Evolutionary conservation across 2,797 vertebrate genomes (phyloP).

Genomic region (Cuculus canorus): DNA sequence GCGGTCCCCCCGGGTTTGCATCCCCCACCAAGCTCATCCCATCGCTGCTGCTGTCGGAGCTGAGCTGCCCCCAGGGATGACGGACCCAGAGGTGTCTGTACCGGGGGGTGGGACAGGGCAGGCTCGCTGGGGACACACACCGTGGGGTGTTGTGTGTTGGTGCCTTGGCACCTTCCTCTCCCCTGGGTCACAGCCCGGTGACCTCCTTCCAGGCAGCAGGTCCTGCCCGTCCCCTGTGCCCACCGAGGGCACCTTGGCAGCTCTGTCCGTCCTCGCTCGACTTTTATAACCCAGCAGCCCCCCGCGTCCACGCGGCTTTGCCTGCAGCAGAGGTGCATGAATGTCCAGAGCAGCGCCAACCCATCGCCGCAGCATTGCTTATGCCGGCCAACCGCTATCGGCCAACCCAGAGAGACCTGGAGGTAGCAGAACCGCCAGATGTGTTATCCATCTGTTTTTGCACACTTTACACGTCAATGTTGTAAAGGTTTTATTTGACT

Average conservation of each 20-base stretch:
- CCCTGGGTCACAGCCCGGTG: rapidly evolving
- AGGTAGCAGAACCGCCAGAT: background rate
- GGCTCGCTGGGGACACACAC: too few relatives aligned
- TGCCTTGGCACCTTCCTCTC: background rate
- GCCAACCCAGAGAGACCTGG: background rate
- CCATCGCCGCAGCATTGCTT: rapidly evolving
- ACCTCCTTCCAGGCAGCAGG: background rate
- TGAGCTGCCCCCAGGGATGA: background rate
- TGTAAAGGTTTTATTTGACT: background rate
- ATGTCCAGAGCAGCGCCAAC: rapidly evolving
- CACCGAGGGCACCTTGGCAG: rapidly evolving
- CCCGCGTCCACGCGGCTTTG: rapidly evolving
- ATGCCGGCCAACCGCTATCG: background rate
- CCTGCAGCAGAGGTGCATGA: background rate
- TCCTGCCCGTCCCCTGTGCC: background rate
- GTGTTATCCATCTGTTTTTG: background rate
- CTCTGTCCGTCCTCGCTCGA: rapidly evolving
- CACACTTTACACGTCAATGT: background rate
- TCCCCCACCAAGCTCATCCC: rapidly evolving
- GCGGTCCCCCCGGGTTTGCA: background rate
- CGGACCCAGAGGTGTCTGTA: too few relatives aligned
- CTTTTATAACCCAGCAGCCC: rapidly evolving
- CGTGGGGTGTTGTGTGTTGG: rapidly evolving
- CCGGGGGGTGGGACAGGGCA: rapidly evolving
- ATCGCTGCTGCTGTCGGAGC: background rate